These are phyloP conservation scores for Hormiphora californensis DNA, from an alignment of 37 sponge, comb jelly and placozoan species.

Conservation along the genomic window DNA sequence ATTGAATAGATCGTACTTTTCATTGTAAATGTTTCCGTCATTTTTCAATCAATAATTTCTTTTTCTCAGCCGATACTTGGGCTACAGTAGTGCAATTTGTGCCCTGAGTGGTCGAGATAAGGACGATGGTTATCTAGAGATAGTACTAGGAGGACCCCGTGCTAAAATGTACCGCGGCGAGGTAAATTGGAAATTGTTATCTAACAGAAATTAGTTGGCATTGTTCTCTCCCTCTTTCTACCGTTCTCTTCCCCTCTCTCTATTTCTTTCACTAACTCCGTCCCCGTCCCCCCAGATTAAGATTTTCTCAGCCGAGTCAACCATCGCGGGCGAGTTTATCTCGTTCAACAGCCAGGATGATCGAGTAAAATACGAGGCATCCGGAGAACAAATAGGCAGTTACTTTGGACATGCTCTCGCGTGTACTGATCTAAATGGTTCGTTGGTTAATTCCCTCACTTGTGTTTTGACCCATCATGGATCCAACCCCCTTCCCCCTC, in stretches of 20 bases:
- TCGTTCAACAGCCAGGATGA: not conserved
- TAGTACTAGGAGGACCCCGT: conserved; percentile 8
- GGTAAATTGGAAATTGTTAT: no score
- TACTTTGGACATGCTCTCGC: conserved; percentile 42
- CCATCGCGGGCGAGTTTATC: not conserved
- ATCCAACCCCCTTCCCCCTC: no score
- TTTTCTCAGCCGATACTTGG: conserved; percentile 1
- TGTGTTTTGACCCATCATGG: no score
- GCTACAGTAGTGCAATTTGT: conserved; percentile 38
- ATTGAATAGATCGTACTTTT: no score
- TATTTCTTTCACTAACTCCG: not conserved
- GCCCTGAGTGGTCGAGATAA: not conserved
- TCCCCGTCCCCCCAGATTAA: not conserved
- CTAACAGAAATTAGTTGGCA: no score
- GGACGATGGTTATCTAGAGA: not conserved
- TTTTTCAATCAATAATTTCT: no score
- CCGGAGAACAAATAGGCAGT: conserved; percentile 48
- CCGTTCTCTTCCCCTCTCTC: not conserved
- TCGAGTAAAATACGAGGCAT: not conserved
- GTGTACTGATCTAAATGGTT: conserved; percentile 45
- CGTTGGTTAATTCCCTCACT: no score
- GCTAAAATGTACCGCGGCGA: conserved; percentile 4
- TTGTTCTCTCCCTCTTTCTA: not conserved
- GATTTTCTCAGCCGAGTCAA: not conserved
- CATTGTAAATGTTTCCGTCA: no score